phyloP scores from a whole-genome alignment of 1,140 invertebrate species.

The Drosophila equinoxialis region DNA sequence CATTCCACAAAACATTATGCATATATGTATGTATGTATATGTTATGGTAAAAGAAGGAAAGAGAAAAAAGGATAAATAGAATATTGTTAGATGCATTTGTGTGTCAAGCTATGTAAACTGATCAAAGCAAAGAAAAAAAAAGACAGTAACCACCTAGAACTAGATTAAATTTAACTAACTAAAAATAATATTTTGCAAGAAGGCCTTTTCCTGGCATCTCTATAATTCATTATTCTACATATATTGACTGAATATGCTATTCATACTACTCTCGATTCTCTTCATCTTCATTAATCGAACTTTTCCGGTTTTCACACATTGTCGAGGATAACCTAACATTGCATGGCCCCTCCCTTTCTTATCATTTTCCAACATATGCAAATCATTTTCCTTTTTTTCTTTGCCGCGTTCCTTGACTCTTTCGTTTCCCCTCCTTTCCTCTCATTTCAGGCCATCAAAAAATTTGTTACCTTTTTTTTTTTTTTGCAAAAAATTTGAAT shows the following conservation, averaged over 20 bases:
- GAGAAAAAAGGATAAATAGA: too few species aligned
- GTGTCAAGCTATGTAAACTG: slow-evolving; percentile 5
- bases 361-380: slow-evolving; percentile 2
- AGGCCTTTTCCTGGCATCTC: neutral
- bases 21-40: neutral
- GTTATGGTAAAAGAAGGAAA: too few species aligned
- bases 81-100: slow-evolving; percentile 8
- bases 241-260: slow-evolving; percentile 1
- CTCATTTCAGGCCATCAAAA: slow-evolving; percentile 1
- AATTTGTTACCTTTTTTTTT: slow-evolving; percentile 13
- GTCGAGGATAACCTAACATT: neutral
- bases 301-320: slow-evolving; percentile 11
- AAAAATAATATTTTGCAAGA: neutral
- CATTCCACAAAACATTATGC: slow-evolving; percentile 41
- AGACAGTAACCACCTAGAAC: neutral
- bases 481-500: neutral
- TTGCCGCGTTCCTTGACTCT: neutral
- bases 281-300: slow-evolving; percentile 6
- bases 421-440: neutral
- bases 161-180: neutral
- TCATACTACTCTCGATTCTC: neutral
- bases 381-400: too few species aligned
- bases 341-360: neutral
- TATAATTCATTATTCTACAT: neutral
- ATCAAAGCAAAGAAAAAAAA: neutral